Conservation (phyloP, 1,140 invertebrate genomes). For the Scaptodrosophila lebanonensis region DNA sequence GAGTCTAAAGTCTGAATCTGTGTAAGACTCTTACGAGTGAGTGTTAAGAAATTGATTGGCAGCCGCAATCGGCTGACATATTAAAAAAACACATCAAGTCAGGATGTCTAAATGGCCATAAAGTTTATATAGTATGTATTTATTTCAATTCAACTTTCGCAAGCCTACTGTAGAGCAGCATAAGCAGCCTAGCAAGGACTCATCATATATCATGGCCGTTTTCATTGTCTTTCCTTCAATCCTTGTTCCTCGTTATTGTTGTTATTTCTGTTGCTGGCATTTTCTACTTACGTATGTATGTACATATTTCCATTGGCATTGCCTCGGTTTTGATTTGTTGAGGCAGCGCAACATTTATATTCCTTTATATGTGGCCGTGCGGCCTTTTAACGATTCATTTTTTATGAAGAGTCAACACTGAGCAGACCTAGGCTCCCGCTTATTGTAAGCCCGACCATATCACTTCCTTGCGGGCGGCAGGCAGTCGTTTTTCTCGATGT, state of each 20-base stretch:
- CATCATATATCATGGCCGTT: conserved; percentile 59
- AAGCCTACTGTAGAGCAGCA: conserved; percentile 10
- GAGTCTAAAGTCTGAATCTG: no score
- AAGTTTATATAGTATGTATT: no score
- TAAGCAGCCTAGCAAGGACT: background rate
- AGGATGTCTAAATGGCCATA: no score
- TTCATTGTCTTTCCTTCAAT: conserved; percentile 52
- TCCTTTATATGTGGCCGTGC: conserved; percentile 47
- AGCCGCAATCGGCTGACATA: conserved; percentile 23
- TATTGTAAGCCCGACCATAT: conserved; percentile 44
- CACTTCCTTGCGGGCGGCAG: conserved; percentile 7
- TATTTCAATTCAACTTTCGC: conserved; percentile 46
- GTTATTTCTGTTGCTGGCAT: conserved; percentile 35
- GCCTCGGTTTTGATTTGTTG: conserved; percentile 70
- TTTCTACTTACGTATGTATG: background rate
- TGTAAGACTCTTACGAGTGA: background rate
- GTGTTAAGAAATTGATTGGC: no score
- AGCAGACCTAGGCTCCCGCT: conserved; percentile 30
- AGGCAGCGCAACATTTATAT: conserved; percentile 65
- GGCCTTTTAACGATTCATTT: conserved; percentile 74
- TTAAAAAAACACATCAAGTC: no score
- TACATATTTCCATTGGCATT: no score
- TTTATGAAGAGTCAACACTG: conserved; percentile 38
- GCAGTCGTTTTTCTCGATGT: conserved; percentile 37
- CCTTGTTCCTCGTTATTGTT: conserved; percentile 44